A percentile compares a stretch with the other conserved stretches of the same genome.
These are phyloP conservation scores for Aurelia sp. DNA, from an alignment of 30 jellyfish, hydroid and myxozoan genomes.

Conservation along the genomic window DNA sequence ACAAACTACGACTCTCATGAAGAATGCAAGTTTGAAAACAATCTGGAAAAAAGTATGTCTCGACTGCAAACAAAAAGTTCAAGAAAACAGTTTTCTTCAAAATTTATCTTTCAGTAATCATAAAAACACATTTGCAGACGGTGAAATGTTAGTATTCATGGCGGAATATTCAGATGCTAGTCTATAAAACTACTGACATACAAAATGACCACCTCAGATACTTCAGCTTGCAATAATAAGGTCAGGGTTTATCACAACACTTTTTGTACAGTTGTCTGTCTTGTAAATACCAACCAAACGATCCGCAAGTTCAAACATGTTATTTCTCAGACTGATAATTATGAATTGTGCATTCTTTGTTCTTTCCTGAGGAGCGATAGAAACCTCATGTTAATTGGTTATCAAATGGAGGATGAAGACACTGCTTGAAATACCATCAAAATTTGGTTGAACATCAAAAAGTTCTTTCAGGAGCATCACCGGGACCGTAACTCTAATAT, in stretches of 20 bases:
- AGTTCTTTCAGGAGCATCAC: background rate
- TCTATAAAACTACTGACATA: too few relatives aligned
- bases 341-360: conserved; percentile 96
- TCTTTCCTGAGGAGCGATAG: conserved; percentile 71
- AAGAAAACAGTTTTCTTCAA: too few relatives aligned
- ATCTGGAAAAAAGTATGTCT: too few relatives aligned
- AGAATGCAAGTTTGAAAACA: too few relatives aligned
- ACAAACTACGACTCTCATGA: too few relatives aligned
- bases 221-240: conserved; percentile 19
- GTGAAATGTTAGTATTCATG: too few relatives aligned
- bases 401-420: background rate
- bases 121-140: too few relatives aligned
- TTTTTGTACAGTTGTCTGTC: conserved; percentile 91
- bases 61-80: too few relatives aligned
- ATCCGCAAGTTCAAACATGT: conserved; percentile 96
- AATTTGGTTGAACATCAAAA: background rate
- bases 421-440: background rate
- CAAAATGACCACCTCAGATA: background rate
- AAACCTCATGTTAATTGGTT: background rate
- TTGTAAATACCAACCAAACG: conserved; percentile 95
- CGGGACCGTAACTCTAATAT: too few relatives aligned
- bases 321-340: conserved; percentile 89
- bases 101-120: too few relatives aligned
- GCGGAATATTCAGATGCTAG: too few relatives aligned
- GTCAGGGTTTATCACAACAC: conserved; percentile 77